Percentiles rank a stretch among this genome's conserved stretches.
phyloP scores from a whole-genome alignment of 2,113 vertebrate species.

The Clarias magur region DNA sequence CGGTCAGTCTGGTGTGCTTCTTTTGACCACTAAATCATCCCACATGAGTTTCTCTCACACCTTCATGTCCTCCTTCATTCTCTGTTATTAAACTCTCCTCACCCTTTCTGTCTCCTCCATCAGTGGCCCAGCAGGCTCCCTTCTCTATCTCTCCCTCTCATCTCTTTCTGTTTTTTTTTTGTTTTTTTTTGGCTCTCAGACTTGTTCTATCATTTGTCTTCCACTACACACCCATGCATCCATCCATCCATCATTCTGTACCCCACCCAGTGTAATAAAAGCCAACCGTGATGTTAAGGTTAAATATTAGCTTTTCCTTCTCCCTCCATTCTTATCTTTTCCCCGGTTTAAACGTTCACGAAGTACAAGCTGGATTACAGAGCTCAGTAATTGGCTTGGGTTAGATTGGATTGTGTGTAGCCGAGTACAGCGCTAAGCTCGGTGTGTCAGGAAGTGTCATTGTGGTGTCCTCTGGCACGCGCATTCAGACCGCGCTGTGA shows the following conservation, averaged over 20 bases:
- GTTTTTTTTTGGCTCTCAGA: background rate
- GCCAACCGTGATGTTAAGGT: background rate
- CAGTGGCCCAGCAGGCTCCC: constrained; percentile 47
- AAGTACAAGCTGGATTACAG: background rate
- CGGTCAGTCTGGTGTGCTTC: constrained; percentile 52
- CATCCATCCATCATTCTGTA: background rate
- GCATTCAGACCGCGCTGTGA: background rate
- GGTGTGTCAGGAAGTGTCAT: constrained; percentile 12
- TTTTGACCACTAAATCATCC: constrained; percentile 55
- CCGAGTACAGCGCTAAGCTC: background rate
- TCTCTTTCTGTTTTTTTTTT: constrained; percentile 25
- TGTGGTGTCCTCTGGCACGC: background rate
- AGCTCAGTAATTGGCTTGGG: background rate
- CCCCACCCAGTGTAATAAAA: background rate
- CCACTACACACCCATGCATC: background rate
- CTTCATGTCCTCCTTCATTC: constrained; percentile 37
- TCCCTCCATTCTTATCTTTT: background rate
- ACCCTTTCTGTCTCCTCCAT: constrained; percentile 49
- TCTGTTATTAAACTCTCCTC: constrained; percentile 50
- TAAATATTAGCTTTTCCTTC: background rate
- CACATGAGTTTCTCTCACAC: constrained; percentile 51
- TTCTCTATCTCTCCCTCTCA: constrained; percentile 32
- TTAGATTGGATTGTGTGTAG: constrained; percentile 7
- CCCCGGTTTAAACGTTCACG: background rate
- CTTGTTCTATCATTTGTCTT: constrained; percentile 13